These are phyloP conservation scores for Lamellibrachia columna DNA, from an alignment of 2,888 invertebrate genomes.

Conservation along the genomic window DNA sequence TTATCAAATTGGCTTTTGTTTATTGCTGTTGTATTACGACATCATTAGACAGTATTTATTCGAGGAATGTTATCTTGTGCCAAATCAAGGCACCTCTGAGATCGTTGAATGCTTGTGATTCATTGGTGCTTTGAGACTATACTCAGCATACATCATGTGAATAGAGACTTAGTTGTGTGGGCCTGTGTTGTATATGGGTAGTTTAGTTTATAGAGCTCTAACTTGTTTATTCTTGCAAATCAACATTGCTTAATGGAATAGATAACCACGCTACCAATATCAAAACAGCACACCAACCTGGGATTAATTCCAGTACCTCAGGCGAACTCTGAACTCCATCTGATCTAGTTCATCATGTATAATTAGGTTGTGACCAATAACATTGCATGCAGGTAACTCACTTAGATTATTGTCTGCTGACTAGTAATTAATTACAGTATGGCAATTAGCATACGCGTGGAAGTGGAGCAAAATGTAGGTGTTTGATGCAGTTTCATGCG, in stretches of 20 bases:
- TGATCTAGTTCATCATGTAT: neutral
- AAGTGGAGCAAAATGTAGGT: slow-evolving; percentile 3
- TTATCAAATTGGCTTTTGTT: too few species aligned
- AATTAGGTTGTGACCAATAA: too few species aligned
- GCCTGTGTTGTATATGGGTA: neutral
- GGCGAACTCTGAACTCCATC: neutral
- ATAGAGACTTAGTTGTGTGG: neutral
- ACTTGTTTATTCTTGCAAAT: neutral
- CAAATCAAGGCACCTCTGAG: neutral
- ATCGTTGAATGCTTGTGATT: neutral
- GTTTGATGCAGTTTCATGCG: neutral
- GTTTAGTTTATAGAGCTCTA: neutral
- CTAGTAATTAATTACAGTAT: neutral
- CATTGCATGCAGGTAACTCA: too few species aligned
- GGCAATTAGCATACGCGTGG: neutral
- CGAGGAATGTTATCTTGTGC: neutral
- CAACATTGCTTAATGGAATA: neutral
- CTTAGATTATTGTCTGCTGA: neutral
- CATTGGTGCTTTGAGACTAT: neutral
- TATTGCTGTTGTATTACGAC: too few species aligned
- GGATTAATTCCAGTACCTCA: neutral
- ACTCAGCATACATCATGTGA: neutral
- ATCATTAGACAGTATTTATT: neutral
- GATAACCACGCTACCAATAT: neutral
- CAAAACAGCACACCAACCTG: neutral